Evolutionary conservation across 2,797 vertebrate genomes (phyloP), one percentile per base, ranked within the genome.

Genomic region (Scyliorhinus canicula): DNA sequence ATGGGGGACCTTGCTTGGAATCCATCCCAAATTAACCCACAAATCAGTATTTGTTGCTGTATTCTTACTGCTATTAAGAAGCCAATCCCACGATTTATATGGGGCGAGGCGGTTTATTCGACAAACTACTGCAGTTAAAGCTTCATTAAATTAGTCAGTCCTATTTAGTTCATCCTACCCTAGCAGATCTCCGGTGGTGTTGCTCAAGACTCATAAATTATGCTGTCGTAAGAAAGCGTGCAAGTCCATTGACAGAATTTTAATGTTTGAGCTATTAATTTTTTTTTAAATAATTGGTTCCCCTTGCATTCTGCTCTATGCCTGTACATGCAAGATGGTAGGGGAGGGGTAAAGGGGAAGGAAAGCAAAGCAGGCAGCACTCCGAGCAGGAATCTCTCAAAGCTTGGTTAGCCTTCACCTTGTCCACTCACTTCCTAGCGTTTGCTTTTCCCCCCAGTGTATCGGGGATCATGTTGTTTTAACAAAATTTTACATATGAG

Each of bases 1-100:
- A 44, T 91, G 57, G 88, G 44, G 35, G 57, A 57, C 28, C 19
- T 57, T 91, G 60, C 88, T 91, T 65, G 88, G 31, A 63, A 91
- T 91, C n/a, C 57, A 91, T 65, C 88, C 88, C 40, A 40, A 91
- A 44, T 44, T 91, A 65, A 2, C 88, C 88, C n/a, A 91, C 31
- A 26, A 74, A 65, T 90, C 55, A 35, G 60, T 90, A 79, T 47
- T 7, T 47, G 21, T 47, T 6, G 35, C 21, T 65, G 21, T 44
- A 91, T 65, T 63, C 35, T 91, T 91, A 63, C n/a, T 90, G 55
- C 55, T 90, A 90, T 57, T n/a, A 65, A 91, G 57, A 44, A 63
- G 60, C 60, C 88, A 44, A 91, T 91, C 60, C 88, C 60, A 31
- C 55, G 65, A 65, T 35, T 91, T n/a, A 63, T 35, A 35, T 63